Evolutionary conservation across 2,888 invertebrate species (phyloP).

Genomic region (Endomychus coccineus): DNA sequence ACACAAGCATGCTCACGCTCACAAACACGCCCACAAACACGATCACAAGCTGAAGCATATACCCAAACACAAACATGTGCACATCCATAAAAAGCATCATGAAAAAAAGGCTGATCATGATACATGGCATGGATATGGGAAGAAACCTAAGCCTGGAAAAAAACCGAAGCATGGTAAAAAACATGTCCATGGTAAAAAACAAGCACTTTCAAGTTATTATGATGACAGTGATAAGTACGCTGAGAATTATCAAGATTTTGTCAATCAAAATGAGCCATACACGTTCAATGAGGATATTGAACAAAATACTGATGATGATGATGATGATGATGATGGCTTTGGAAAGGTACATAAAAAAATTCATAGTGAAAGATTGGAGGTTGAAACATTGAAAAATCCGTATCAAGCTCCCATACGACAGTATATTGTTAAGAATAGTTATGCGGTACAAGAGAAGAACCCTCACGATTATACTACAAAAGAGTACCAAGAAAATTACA

Average conservation of each 20-base stretch:
- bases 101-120: too few relatives aligned
- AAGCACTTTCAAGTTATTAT: not conserved
- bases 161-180: conserved; percentile 1
- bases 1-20: conserved; percentile 6
- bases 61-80: not conserved
- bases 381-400: conserved; percentile 10
- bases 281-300: too few relatives aligned
- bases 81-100: not conserved
- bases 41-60: conserved; percentile 7
- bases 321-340: not conserved
- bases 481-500: conserved; percentile 11
- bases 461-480: conserved; percentile 11
- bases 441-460: conserved; percentile 12
- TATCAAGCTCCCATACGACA: conserved; percentile 4
- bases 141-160: too few relatives aligned
- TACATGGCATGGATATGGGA: too few relatives aligned
- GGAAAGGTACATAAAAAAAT: not conserved
- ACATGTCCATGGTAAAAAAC: not conserved
- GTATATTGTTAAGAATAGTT: conserved; percentile 11
- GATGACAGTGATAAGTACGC: not conserved
- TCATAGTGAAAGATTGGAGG: not conserved
- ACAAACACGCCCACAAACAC: conserved; percentile 11
- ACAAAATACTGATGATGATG: too few relatives aligned
- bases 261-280: too few relatives aligned
- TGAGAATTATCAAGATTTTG: too few relatives aligned